Conservation (phyloP, 2,113 vertebrate genomes). For the Progne subis region DNA sequence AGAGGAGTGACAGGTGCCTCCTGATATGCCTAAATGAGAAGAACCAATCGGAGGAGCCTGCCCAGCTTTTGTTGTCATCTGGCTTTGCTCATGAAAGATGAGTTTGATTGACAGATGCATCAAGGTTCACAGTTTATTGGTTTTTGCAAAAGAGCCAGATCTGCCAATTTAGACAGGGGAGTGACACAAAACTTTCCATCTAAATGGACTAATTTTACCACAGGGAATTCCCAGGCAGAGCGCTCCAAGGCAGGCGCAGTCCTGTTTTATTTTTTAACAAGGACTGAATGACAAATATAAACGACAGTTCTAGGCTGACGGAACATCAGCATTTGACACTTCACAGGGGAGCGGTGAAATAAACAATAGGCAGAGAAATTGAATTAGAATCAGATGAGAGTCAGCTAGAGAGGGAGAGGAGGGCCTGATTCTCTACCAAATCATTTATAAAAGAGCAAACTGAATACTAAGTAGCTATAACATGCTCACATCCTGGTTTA, state of each 20-base stretch:
- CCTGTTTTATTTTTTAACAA: conserved; percentile 87
- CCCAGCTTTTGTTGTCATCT: conserved; percentile 87
- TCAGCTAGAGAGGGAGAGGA: conserved; percentile 59
- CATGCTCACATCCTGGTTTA: background rate
- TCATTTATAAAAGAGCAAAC: conserved; percentile 48
- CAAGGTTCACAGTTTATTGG: conserved; percentile 94
- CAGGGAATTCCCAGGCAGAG: conserved; percentile 88
- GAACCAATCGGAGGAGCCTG: conserved; percentile 80
- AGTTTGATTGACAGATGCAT: conserved; percentile 90
- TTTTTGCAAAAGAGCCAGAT: conserved; percentile 90
- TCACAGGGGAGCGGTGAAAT: conserved; percentile 87
- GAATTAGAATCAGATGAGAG: conserved; percentile 84
- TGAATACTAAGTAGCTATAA: conserved; percentile 46
- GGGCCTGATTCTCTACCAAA: conserved; percentile 44
- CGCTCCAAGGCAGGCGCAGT: conserved; percentile 78
- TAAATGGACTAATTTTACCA: conserved; percentile 93
- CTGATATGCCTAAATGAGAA: conserved; percentile 90
- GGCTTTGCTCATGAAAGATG: conserved; percentile 83
- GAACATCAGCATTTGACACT: conserved; percentile 89
- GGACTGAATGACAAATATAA: conserved; percentile 92
- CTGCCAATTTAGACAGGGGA: conserved; percentile 93
- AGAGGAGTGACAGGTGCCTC: conserved; percentile 86
- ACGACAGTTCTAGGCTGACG: conserved; percentile 85
- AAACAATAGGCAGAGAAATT: conserved; percentile 87
- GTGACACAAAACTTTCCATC: conserved; percentile 95